These are phyloP conservation scores for Menidia beryllina DNA, from an alignment of 2,113 vertebrate genomes.

Conservation along the genomic window DNA sequence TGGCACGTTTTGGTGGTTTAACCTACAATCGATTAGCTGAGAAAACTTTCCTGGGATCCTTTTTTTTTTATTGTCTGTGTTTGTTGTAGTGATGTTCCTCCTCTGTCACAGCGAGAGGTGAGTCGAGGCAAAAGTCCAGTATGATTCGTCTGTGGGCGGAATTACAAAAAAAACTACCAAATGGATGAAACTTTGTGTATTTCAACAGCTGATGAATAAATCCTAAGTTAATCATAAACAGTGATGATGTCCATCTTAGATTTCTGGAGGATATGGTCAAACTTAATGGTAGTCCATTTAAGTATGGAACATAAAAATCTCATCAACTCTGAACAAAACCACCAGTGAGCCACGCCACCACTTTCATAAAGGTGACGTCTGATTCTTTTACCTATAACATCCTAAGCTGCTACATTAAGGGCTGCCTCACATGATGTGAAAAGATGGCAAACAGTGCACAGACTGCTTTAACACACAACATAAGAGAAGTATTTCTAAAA, in stretches of 20 bases:
- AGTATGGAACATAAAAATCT: background rate
- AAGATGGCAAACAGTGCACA: conserved; percentile 38
- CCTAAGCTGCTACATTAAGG: background rate
- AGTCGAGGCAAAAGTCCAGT: background rate
- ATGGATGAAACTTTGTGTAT: background rate
- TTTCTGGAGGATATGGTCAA: background rate
- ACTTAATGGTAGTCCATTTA: background rate
- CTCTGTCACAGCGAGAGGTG: background rate
- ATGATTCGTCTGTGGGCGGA: background rate
- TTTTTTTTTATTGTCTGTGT: conserved; percentile 22
- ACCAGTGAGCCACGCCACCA: background rate
- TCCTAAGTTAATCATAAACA: background rate
- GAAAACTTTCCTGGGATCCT: background rate
- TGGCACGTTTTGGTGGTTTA: conserved; percentile 40
- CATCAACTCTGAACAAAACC: background rate
- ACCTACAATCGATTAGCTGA: conserved; percentile 16
- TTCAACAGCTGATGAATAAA: background rate
- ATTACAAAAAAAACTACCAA: background rate
- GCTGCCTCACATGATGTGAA: conserved; percentile 26
- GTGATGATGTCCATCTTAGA: background rate
- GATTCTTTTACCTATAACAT: conserved; percentile 12
- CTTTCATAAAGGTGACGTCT: background rate
- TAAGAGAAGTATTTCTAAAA: conserved; percentile 27
- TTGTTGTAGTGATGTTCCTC: background rate
- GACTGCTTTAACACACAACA: conserved; percentile 26